Conservation (phyloP, 2,797 vertebrate genomes). For the Oryzias sinensis region DNA sequence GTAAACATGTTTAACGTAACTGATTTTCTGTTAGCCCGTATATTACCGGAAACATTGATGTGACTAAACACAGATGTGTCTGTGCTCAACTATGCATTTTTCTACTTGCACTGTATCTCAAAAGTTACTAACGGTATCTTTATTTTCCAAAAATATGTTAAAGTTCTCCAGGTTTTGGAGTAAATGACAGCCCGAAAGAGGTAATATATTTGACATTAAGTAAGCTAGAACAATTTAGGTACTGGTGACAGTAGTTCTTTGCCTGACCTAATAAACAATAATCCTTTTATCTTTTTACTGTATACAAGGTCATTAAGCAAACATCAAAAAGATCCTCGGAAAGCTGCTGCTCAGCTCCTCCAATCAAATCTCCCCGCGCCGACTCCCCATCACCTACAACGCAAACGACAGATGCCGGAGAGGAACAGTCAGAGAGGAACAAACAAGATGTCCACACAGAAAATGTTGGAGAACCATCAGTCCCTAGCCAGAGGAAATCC, state of each 20-base stretch:
- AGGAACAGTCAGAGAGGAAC: conserved; percentile 19
- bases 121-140: background rate
- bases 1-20: background rate
- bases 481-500: conserved; percentile 66
- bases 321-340: conserved; percentile 56
- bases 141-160: conserved; percentile 6
- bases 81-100: too few relatives aligned
- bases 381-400: conserved; percentile 18
- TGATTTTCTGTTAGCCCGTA: too few relatives aligned
- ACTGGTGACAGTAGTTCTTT: background rate
- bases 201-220: conserved; percentile 30
- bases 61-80: too few relatives aligned
- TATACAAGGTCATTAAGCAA: conserved; percentile 27
- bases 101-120: too few relatives aligned
- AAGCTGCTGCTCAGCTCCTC: conserved; percentile 43
- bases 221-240: background rate
- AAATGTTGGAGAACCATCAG: conserved; percentile 25
- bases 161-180: conserved; percentile 20
- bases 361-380: conserved; percentile 64
- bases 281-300: background rate
- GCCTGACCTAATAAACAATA: background rate
- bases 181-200: conserved; percentile 26
- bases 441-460: conserved; percentile 16
- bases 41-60: too few relatives aligned
- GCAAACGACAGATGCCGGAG: conserved; percentile 12